Conservation (phyloP, 2,888 invertebrate genomes). For the Mechanitis mazaeus region DNA sequence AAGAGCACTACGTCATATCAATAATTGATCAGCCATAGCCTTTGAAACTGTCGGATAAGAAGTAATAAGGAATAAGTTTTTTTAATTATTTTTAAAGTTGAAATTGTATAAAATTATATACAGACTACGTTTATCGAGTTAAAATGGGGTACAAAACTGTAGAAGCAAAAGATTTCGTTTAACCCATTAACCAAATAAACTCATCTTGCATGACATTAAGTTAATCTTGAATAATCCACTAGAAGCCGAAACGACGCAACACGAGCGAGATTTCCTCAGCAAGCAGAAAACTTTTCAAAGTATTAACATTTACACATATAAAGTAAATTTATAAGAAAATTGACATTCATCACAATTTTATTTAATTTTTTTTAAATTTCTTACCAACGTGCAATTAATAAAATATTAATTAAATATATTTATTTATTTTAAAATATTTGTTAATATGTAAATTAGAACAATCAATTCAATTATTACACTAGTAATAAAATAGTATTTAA, state of each 20-base stretch:
- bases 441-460: too few species aligned
- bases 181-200: slow-evolving; percentile 62
- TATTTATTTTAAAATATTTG: too few species aligned
- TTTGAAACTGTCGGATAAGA: too few species aligned
- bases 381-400: slow-evolving; percentile 51
- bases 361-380: slow-evolving; percentile 69
- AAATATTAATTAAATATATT: too few species aligned
- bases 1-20: too few species aligned
- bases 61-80: too few species aligned
- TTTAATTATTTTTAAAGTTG: too few species aligned
- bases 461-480: too few species aligned
- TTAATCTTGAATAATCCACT: slow-evolving; percentile 46
- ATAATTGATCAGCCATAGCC: too few species aligned
- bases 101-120: too few species aligned
- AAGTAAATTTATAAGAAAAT: slow-evolving; percentile 62
- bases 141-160: slow-evolving; percentile 38
- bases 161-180: slow-evolving; percentile 54
- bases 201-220: slow-evolving; percentile 54
- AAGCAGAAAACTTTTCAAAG: slow-evolving; percentile 58
- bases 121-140: background rate
- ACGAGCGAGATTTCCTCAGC: slow-evolving; percentile 64
- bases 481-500: too few species aligned
- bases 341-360: slow-evolving; percentile 73
- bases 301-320: slow-evolving; percentile 74
- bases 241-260: slow-evolving; percentile 69